Base-by-base conservation (phyloP, 2,113 vertebrate genomes). In the Solea solea region DNA sequence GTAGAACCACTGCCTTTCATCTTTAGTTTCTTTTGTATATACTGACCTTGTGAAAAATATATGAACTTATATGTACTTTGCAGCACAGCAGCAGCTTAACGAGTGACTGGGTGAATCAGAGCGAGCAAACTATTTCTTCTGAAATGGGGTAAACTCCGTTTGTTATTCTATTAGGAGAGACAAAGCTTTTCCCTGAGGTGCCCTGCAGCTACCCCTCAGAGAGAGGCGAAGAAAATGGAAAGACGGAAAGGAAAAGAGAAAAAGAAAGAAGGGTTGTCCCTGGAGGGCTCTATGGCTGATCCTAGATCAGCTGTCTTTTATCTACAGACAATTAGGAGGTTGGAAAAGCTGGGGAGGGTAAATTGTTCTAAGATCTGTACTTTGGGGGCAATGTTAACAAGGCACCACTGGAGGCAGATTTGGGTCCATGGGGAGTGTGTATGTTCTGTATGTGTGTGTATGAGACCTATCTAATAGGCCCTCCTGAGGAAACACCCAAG, bases 291-390 rank as follows among this genome's bases (percentile, higher is more conserved):
- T 27, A 70, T 51, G 28, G 76, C 81, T 88, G 86, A 87, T 85
- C 81, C 71, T 44, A 90, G 86, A 89, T 83, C 86, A 90, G 82
- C 80, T 82, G 76, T 64, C 79, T 82, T 85, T 86, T 69, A 84
- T 86, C 87, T 85, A 85, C 81, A 85, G 80, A 85, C 89, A 91
- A 91, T 90, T 88, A 91, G 78, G 78, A 79, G 86, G 85, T 74
- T 85, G 88, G 80, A 85, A 74, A 87, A 89, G 73, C 84, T 82
- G 76, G 83, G 74, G 80, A 87, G 86, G 89, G 86, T 87, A 91
- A 92, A 90, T 88, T 87, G 84, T 82, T 89, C 87, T 90, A 70
- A 90, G 86, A 91, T 91, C 89, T 90, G 81, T 86, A 85, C 87
- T 91, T 87, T 86, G 70, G 84, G 81, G 85, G 80, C 74, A 84